Evolutionary conservation across 2,888 invertebrate genomes (phyloP).

Genomic region (Dryadula phaetusa): DNA sequence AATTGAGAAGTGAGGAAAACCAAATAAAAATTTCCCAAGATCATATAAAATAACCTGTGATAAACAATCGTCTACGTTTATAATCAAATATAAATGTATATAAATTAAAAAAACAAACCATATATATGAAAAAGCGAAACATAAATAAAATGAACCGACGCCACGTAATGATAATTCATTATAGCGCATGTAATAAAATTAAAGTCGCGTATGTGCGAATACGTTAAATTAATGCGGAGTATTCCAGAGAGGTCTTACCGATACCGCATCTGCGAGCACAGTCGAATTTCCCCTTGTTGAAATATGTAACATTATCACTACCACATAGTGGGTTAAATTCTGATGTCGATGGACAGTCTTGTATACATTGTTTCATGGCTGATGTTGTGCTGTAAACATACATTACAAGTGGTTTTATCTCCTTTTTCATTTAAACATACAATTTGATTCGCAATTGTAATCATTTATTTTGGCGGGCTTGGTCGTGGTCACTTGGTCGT

Average conservation of each 20-base stretch:
- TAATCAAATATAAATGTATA: neutral
- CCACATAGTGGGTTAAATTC: slow-evolving; percentile 44
- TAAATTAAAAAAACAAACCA: neutral
- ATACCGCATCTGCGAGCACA: slow-evolving; percentile 61
- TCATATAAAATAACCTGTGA: too few relatives aligned
- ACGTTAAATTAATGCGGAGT: slow-evolving; percentile 27
- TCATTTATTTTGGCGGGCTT: too few relatives aligned
- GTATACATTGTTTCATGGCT: slow-evolving; percentile 33
- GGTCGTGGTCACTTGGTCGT: too few relatives aligned
- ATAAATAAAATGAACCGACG: slow-evolving; percentile 24
- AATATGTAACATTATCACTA: slow-evolving; percentile 59
- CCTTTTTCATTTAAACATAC: neutral
- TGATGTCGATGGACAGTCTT: slow-evolving; percentile 39
- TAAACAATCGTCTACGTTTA: too few relatives aligned
- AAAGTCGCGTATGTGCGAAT: slow-evolving; percentile 21
- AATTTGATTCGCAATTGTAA: too few relatives aligned
- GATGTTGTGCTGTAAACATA: slow-evolving; percentile 24
- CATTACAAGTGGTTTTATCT: neutral
- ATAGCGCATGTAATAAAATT: slow-evolving; percentile 25
- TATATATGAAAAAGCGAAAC: slow-evolving; percentile 3
- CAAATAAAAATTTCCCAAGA: neutral
- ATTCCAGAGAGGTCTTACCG: slow-evolving; percentile 51
- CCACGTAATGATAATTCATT: slow-evolving; percentile 23
- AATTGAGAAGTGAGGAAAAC: neutral
- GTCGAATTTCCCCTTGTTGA: slow-evolving; percentile 58